These are phyloP conservation scores for Trachelus tabidus DNA, from an alignment of 2,888 invertebrate species.

Conservation along the genomic window DNA sequence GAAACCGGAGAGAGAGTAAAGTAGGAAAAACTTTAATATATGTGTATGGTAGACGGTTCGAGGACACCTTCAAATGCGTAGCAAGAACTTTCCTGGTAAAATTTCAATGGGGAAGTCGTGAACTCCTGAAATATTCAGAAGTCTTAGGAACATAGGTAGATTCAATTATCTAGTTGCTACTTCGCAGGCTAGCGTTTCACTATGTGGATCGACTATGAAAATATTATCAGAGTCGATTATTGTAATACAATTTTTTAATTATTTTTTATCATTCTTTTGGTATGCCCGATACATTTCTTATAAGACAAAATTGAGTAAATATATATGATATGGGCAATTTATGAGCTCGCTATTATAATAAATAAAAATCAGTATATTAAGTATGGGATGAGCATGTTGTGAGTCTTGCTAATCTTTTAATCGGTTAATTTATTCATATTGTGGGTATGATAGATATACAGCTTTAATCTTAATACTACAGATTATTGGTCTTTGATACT, in stretches of 20 bases:
- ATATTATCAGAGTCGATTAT: not conserved
- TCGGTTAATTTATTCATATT: too few relatives aligned
- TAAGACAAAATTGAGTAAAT: too few relatives aligned
- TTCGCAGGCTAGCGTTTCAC: not conserved
- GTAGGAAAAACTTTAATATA: not conserved
- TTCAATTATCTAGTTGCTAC: not conserved
- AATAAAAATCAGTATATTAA: too few relatives aligned
- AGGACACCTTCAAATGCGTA: not conserved
- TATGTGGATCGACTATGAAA: not conserved
- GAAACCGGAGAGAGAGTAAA: not conserved
- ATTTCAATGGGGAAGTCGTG: not conserved
- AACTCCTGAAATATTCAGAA: not conserved
- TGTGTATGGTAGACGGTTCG: not conserved
- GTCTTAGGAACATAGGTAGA: not conserved
- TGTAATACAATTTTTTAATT: not conserved
- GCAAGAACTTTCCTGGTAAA: not conserved
- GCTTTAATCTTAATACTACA: too few relatives aligned
- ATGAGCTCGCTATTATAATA: too few relatives aligned
- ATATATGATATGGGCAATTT: too few relatives aligned
- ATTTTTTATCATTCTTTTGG: not conserved
- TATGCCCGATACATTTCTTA: too few relatives aligned
- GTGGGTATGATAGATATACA: too few relatives aligned
- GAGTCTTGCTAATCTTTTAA: too few relatives aligned
- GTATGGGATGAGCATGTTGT: too few relatives aligned
- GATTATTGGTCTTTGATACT: too few relatives aligned